Conservation (phyloP, 2,888 invertebrate genomes). For the Dinocampus coccinellae region DNA sequence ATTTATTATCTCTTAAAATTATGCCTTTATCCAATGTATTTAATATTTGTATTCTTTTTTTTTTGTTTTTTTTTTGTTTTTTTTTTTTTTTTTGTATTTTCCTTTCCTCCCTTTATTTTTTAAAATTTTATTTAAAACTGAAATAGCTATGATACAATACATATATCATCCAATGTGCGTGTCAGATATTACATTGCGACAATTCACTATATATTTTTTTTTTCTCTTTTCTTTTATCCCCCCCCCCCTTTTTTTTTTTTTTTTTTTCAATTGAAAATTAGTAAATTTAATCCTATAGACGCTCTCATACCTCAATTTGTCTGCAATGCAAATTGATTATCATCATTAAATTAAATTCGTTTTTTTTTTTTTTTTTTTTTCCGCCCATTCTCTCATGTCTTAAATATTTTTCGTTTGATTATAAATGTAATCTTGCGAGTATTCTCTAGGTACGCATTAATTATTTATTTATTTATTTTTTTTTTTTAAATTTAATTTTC, state of each 20-base stretch:
- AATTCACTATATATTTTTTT: not conserved
- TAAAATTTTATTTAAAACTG: too few species aligned
- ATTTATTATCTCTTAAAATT: slow-evolving; percentile 63
- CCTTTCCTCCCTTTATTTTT: slow-evolving; percentile 16
- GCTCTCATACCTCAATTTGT: not conserved
- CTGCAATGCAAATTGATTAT: slow-evolving; percentile 34
- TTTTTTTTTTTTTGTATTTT: slow-evolving; percentile 62
- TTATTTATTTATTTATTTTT: not conserved
- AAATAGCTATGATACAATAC: too few species aligned
- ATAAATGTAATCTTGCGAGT: slow-evolving; percentile 50
- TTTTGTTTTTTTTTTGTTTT: slow-evolving; percentile 50
- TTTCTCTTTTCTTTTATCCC: too few species aligned
- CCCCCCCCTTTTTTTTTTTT: too few species aligned
- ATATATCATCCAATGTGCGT: too few species aligned
- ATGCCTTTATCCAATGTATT: slow-evolving; percentile 69
- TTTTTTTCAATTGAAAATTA: slow-evolving; percentile 42
- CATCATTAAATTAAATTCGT: slow-evolving; percentile 51
- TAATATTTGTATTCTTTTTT: slow-evolving; percentile 52
- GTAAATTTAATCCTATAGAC: too few species aligned
- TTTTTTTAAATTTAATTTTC: too few species aligned
- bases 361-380: not conserved
- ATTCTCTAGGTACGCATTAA: slow-evolving; percentile 51
- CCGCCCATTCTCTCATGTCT: too few species aligned
- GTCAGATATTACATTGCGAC: too few species aligned
- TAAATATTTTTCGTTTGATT: too few species aligned